Conservation (phyloP, 2,113 vertebrate species). For the Mesocricetus auratus region DNA sequence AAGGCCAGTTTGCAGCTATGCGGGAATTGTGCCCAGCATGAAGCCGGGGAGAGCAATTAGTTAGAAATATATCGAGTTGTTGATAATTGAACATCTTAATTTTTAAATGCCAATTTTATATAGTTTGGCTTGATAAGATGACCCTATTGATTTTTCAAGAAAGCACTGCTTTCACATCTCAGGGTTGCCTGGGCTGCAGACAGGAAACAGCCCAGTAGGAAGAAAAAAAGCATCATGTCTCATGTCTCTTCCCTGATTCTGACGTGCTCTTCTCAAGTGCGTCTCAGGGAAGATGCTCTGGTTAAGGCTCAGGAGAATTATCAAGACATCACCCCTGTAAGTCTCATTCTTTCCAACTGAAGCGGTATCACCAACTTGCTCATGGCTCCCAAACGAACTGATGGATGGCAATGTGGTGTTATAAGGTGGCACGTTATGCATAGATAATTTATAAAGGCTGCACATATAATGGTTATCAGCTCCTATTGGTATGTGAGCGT, state of each 20-base stretch:
- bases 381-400: not conserved
- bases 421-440: not conserved
- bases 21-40: not conserved
- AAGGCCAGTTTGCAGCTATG: not conserved
- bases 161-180: not conserved
- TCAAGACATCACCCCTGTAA: conserved; percentile 6
- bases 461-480: not conserved
- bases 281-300: not conserved
- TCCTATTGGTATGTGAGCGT: not conserved
- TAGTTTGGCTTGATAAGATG: not conserved
- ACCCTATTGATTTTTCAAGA: not conserved
- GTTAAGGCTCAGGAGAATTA: not conserved
- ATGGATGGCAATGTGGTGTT: not conserved
- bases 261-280: not conserved
- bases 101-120: conserved; percentile 27
- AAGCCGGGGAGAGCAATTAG: not conserved
- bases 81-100: conserved; percentile 1
- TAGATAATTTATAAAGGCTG: conserved; percentile 55
- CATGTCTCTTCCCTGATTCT: not conserved
- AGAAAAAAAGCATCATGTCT: not conserved
- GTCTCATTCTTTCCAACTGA: not conserved
- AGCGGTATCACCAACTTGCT: conserved; percentile 43
- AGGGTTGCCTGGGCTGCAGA: too few relatives aligned
- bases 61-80: not conserved
- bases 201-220: not conserved